These are phyloP conservation scores for Ladona fulva DNA, from an alignment of 1,140 invertebrate species.

Conservation along the genomic window DNA sequence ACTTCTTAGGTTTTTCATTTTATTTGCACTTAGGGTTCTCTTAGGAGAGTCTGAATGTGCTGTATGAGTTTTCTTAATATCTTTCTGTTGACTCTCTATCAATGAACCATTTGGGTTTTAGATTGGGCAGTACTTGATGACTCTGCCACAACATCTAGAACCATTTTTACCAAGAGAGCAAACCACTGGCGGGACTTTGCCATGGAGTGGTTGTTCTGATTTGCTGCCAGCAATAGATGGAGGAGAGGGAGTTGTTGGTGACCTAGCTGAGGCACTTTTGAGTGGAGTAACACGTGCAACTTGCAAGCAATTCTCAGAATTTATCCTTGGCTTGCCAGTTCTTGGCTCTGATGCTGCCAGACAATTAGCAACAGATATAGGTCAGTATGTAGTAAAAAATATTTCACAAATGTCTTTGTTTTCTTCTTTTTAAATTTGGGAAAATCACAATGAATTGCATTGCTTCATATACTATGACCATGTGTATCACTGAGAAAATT, in stretches of 20 bases:
- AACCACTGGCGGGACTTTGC: conserved; percentile 58
- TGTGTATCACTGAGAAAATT: too few species aligned
- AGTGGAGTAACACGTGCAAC: conserved; percentile 62
- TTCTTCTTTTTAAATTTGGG: too few species aligned
- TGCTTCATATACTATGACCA: too few species aligned
- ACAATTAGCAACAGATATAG: conserved; percentile 84
- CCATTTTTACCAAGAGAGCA: conserved; percentile 70
- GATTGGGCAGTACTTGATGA: conserved; percentile 88
- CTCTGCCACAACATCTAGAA: conserved; percentile 86
- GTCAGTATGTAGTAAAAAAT: too few species aligned
- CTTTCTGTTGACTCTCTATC: neutral
- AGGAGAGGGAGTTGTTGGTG: conserved; percentile 17
- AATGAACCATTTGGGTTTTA: conserved; percentile 25
- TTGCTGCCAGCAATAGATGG: conserved; percentile 40
- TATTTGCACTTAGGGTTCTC: too few species aligned
- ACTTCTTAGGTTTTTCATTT: too few species aligned
- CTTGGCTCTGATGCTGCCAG: conserved; percentile 63
- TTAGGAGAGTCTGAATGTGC: too few species aligned
- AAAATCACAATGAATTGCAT: too few species aligned
- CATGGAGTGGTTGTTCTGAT: conserved; percentile 51
- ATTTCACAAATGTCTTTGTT: too few species aligned
- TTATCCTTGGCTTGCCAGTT: conserved; percentile 68
- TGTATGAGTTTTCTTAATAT: neutral
- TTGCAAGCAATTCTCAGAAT: conserved; percentile 70
- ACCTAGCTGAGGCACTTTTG: conserved; percentile 62